A percentile compares a stretch with the other conserved stretches of the same genome.
Conservation (phyloP, 2,797 vertebrate species). For the Lemur catta region DNA sequence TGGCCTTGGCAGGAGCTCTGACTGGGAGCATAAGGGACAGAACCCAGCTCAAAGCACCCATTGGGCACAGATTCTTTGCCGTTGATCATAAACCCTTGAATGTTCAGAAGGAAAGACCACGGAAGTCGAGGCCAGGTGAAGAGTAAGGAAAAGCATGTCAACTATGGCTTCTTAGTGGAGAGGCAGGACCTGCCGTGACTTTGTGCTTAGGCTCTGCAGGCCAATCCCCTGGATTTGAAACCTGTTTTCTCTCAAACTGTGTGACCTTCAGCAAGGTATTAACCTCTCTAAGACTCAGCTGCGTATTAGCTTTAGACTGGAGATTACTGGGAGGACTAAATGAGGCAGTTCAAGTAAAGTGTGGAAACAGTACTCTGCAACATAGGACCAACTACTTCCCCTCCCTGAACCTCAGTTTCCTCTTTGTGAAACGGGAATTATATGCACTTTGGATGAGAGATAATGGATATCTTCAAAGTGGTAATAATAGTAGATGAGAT, state of each 20-base stretch:
- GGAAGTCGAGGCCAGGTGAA: not conserved
- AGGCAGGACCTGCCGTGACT: not conserved
- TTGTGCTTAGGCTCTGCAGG: not conserved
- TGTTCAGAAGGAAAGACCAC: not conserved
- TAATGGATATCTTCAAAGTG: not conserved
- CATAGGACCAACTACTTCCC: not conserved
- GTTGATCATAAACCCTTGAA: not conserved
- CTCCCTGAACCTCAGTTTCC: not conserved
- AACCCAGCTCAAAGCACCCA: not conserved
- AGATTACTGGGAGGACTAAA: not conserved
- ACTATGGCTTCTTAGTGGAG: not conserved
- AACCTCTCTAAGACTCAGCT: not conserved
- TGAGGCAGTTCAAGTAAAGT: not conserved
- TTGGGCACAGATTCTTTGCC: not conserved
- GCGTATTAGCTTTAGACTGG: not conserved
- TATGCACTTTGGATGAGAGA: not conserved
- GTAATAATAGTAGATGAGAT: not conserved
- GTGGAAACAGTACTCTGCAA: not conserved
- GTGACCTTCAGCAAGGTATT: not conserved
- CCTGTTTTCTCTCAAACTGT: not conserved
- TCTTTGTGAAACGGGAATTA: not conserved
- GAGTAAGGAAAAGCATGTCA: rapidly evolving
- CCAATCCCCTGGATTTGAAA: not conserved
- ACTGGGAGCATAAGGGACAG: not conserved
- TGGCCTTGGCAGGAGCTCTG: not conserved